These are phyloP conservation scores for Meloidogyne chitwoodi DNA, from an alignment of 1,140 invertebrate species.

Conservation along the genomic window DNA sequence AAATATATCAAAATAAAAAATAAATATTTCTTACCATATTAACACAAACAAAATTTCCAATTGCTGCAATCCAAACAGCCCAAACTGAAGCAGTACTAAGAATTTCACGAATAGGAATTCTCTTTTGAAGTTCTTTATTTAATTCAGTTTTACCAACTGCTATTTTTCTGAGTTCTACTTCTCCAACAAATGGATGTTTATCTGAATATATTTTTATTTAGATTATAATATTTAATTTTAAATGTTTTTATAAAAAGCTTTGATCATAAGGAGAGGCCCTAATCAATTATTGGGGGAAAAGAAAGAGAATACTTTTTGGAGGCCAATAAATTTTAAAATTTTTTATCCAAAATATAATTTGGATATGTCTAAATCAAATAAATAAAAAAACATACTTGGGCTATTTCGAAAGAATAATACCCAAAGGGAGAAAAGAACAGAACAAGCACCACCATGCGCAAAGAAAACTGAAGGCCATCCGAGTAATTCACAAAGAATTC, in stretches of 20 bases:
- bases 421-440: slow-evolving; percentile 48
- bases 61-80: slow-evolving; percentile 55
- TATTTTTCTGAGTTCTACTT: slow-evolving; percentile 50
- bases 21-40: background rate
- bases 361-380: background rate
- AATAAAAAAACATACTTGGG: slow-evolving; percentile 35
- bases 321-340: too few relatives aligned
- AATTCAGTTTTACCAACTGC: slow-evolving; percentile 49
- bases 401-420: slow-evolving; percentile 54
- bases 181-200: slow-evolving; percentile 57
- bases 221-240: too few relatives aligned
- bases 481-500: slow-evolving; percentile 35
- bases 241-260: too few relatives aligned
- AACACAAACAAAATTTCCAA: slow-evolving; percentile 45
- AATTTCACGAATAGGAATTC: slow-evolving; percentile 49
- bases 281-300: too few relatives aligned
- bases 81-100: slow-evolving; percentile 50
- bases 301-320: too few relatives aligned
- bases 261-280: too few relatives aligned
- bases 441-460: slow-evolving; percentile 41
- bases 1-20: background rate
- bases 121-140: slow-evolving; percentile 42
- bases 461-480: slow-evolving; percentile 58
- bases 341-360: too few relatives aligned
- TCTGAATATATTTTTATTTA: slow-evolving; percentile 16